Evolutionary conservation across 2,797 vertebrate species (phyloP), one percentile per base, ranked within the genome.

Genomic region (Halcyon chelicuti): DNA sequence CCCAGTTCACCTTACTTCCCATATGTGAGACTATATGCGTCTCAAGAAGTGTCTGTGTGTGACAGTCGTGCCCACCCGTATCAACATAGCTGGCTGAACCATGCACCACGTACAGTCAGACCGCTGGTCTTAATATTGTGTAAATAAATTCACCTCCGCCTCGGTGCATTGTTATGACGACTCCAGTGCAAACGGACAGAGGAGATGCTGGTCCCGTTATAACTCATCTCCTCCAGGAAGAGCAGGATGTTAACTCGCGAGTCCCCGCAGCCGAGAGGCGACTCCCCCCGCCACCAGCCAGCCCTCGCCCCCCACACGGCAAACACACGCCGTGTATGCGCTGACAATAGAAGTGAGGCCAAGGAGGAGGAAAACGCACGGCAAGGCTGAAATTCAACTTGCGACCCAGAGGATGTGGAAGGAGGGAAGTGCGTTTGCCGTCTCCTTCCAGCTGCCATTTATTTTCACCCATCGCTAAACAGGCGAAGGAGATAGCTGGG

Each of bases 111-210:
- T 14, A 57, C 20, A 61, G 68, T 35, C 93, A 87, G 91, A 79
- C 71, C 67, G 94, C 97, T 94, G 97, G 94, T 89, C 96, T 62
- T 87, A 87, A 94, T 23, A 96, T 67, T 31, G 97, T 97, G 96
- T 94, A 94, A 97, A 97, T 77, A 94, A 95, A 98, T 98, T 98
- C 98, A 98, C 98, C 98, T 98, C 98, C 97, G 98, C 98, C 98
- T 98, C 98, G 97, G 97, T 97, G 98, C 98, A 98, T 98, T 97
- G 98, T 98, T 98, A 98, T 95, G 98, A 97, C 95, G 98, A 97
- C 96, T 98, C 98, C 98, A 94, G 97, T 35, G 97, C 96, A 95
- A 97, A 97, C 90, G 97, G 97, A 88, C 21, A 68, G 97, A 95
- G 96, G 97, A 98, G 97, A 97, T 97, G 95, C 97, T 83, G 97